These are phyloP conservation scores for Oryzaephilus surinamensis DNA, from an alignment of 1,140 invertebrate genomes.

Conservation along the genomic window DNA sequence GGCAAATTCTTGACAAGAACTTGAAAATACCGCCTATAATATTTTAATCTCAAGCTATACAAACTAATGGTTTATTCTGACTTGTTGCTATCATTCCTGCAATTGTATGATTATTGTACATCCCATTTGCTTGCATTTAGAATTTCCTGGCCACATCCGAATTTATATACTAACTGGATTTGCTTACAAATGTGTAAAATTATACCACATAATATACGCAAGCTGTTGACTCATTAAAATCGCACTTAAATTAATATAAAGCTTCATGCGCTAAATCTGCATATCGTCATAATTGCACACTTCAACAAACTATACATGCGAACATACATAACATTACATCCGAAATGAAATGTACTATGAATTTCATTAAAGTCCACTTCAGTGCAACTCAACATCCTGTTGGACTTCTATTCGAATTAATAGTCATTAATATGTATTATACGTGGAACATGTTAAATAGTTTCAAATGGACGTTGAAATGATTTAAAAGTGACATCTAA, in stretches of 20 bases:
- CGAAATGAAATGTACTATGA: too few species aligned
- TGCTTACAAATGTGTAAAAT: constrained; percentile 15
- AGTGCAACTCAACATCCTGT: too few species aligned
- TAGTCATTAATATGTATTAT: too few species aligned
- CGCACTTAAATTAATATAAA: constrained; percentile 10
- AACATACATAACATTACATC: too few species aligned
- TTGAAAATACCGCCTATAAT: too few species aligned
- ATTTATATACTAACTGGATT: constrained; percentile 9
- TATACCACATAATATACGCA: constrained; percentile 10
- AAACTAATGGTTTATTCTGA: constrained; percentile 4
- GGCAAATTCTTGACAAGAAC: too few species aligned
- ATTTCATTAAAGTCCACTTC: too few species aligned
- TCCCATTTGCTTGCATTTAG: constrained; percentile 14
- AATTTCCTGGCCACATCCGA: constrained; percentile 13
- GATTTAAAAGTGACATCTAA: too few species aligned
- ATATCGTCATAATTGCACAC: constrained; percentile 1
- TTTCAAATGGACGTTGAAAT: too few species aligned
- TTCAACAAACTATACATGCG: too few species aligned
- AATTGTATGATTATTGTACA: constrained; percentile 12
- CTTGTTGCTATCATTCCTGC: constrained; percentile 11
- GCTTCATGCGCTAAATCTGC: constrained; percentile 4
- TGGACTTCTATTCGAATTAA: too few species aligned
- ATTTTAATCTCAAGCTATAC: constrained; percentile 6
- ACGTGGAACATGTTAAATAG: too few species aligned
- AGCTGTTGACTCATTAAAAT: constrained; percentile 12